Conservation (phyloP, 1,140 invertebrate genomes). For the Lucilia sericata region DNA sequence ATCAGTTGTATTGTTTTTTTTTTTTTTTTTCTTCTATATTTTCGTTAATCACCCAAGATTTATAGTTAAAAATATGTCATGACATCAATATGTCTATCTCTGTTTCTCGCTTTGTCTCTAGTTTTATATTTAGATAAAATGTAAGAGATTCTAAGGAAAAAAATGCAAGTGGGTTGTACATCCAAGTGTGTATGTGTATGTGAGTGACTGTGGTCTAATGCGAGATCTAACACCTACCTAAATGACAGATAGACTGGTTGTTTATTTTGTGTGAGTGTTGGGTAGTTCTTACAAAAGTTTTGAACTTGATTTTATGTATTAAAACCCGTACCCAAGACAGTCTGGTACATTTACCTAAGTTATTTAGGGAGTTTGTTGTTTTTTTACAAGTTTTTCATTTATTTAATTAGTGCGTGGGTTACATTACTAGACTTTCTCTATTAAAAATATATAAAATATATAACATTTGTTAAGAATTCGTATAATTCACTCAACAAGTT, state of each 20-base stretch:
- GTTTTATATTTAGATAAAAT: no score
- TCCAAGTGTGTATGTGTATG: background rate
- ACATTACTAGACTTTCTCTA: background rate
- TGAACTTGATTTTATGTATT: no score
- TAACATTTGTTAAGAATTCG: background rate
- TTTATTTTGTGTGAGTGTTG: no score
- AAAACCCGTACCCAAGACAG: no score
- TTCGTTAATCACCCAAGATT: background rate
- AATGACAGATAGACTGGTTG: no score
- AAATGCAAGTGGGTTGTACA: background rate
- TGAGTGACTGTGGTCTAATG: background rate
- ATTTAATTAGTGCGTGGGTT: background rate
- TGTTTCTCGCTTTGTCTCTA: background rate
- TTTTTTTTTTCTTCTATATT: no score
- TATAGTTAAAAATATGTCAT: conserved; percentile 7
- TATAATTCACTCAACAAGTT: background rate
- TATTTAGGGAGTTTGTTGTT: background rate
- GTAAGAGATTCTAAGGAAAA: background rate
- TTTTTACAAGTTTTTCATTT: no score
- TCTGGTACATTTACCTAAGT: background rate
- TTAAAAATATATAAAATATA: background rate
- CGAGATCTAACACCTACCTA: no score
- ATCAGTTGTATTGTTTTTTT: no score
- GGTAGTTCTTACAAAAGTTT: no score
- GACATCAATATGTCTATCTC: conserved; percentile 8